Percentiles rank a stretch among this genome's conserved stretches.
Conservation (phyloP, 2,113 vertebrate genomes). For the Elephas maximus region DNA sequence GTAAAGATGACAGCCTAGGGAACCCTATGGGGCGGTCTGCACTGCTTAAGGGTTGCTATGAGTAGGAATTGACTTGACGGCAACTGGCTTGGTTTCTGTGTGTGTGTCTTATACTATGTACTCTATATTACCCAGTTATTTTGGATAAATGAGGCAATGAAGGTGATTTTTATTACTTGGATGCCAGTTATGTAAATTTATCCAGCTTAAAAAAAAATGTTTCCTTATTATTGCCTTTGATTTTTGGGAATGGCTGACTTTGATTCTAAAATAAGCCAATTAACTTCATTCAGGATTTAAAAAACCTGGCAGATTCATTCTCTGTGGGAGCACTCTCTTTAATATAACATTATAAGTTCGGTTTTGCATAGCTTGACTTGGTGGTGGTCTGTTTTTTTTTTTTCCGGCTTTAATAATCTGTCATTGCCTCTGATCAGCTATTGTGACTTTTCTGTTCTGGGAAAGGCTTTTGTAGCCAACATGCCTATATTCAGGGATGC, state of each 20-base stretch:
- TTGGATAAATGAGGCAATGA: not conserved
- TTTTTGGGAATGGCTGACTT: not conserved
- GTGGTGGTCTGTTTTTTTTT: not conserved
- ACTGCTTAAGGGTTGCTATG: too few relatives aligned
- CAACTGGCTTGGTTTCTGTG: not conserved
- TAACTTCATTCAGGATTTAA: conserved; percentile 38
- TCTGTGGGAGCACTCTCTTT: not conserved
- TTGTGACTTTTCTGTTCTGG: not conserved
- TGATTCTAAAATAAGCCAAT: conserved; percentile 48
- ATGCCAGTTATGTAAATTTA: not conserved
- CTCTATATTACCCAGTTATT: not conserved
- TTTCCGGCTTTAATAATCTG: not conserved
- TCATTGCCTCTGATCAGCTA: not conserved
- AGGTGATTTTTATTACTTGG: not conserved
- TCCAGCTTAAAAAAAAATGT: not conserved
- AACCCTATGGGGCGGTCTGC: too few relatives aligned
- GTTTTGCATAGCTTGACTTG: not conserved
- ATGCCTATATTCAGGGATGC: not conserved
- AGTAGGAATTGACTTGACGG: too few relatives aligned
- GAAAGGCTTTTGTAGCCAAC: not conserved
- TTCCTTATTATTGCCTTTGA: not conserved
- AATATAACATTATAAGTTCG: not conserved
- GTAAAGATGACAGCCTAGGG: too few relatives aligned
- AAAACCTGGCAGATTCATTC: conserved; percentile 41
- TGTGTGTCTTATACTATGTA: not conserved